A percentile compares a stretch with the other conserved stretches of the same genome.
These are phyloP conservation scores for Neolamprologus caudopunctatus DNA, from an alignment of 2,113 vertebrate species.

Conservation along the genomic window DNA sequence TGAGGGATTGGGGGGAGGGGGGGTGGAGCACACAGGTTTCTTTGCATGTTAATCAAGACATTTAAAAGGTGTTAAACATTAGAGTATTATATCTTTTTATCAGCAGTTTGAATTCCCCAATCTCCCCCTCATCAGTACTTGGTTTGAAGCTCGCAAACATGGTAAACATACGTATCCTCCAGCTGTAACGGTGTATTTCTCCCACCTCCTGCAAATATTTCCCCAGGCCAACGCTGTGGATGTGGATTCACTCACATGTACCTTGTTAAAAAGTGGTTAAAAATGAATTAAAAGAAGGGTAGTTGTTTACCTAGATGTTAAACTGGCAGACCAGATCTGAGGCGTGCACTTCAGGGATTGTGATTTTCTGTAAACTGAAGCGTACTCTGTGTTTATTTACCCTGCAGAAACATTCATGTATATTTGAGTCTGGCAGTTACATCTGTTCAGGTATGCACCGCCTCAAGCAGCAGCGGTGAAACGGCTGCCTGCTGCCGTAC, in stretches of 20 bases:
- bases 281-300: conserved; percentile 3
- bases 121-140: neutral
- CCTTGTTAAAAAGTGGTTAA: conserved; percentile 12
- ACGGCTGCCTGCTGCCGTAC: neutral
- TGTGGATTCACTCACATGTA: neutral
- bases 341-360: neutral
- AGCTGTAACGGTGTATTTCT: neutral
- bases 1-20: neutral
- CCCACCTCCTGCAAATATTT: neutral
- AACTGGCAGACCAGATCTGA: neutral
- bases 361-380: neutral
- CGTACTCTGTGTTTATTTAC: neutral
- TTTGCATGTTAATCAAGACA: neutral
- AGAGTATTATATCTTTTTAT: neutral
- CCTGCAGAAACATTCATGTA: neutral
- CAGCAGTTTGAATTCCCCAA: neutral
- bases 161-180: neutral
- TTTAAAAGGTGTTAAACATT: neutral
- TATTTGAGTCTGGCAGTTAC: conserved; percentile 8
- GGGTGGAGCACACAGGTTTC: neutral
- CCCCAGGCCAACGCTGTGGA: neutral
- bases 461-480: neutral
- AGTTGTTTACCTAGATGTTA: conserved; percentile 8
- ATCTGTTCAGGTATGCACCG: conserved; percentile 36
- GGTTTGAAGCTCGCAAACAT: neutral